Percentiles rank a stretch among this genome's conserved stretches.
These are phyloP conservation scores for Danaus chrysippus DNA, from an alignment of 2,888 invertebrate genomes.

Conservation along the genomic window DNA sequence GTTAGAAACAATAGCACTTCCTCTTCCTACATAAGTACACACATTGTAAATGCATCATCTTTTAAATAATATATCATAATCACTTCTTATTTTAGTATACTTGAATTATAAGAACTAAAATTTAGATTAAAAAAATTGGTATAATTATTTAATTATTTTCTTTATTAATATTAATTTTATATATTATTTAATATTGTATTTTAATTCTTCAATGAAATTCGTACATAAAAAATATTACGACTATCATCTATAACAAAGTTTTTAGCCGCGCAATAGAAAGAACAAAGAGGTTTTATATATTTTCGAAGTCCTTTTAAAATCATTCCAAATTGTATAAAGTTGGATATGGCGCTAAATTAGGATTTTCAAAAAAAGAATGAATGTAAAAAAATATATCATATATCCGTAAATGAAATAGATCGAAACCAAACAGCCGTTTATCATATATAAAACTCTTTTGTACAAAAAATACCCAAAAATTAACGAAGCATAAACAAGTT, in stretches of 20 bases:
- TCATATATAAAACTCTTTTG: not conserved
- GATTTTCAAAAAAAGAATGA: no score
- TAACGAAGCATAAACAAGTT: slow-evolving; percentile 21
- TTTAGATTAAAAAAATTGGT: no score
- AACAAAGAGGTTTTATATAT: slow-evolving; percentile 6
- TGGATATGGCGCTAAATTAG: no score
- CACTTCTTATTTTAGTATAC: no score
- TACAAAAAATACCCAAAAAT: not conserved
- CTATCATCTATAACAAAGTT: not conserved
- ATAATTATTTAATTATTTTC: no score
- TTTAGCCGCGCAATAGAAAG: not conserved
- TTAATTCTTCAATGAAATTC: no score
- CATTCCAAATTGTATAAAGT: not conserved
- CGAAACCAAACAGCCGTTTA: not conserved
- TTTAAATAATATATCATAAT: not conserved
- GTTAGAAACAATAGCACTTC: slow-evolving; percentile 64
- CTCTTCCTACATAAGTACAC: slow-evolving; percentile 56
- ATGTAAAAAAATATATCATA: not conserved
- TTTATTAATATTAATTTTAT: no score
- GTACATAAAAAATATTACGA: slow-evolving; percentile 14
- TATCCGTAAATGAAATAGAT: not conserved
- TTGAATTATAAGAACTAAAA: no score
- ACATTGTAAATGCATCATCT: slow-evolving; percentile 14
- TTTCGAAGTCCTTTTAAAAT: not conserved
- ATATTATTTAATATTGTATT: no score